Percentiles rank a stretch among this genome's conserved stretches.
These are phyloP conservation scores for Peucedramus taeniatus DNA, from an alignment of 2,113 vertebrate species.

Conservation along the genomic window DNA sequence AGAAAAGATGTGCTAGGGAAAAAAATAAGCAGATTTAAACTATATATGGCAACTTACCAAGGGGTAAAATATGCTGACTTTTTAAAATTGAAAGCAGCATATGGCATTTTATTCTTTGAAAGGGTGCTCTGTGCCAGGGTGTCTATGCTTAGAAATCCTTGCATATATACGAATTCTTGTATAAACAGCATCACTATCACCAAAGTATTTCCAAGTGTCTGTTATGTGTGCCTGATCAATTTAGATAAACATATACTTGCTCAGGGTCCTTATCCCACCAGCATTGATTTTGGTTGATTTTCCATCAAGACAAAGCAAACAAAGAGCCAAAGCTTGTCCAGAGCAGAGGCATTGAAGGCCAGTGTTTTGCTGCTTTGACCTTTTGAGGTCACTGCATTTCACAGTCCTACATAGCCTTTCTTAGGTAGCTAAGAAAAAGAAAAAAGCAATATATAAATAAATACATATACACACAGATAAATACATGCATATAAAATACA, in stretches of 20 bases:
- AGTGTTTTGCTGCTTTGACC: not conserved
- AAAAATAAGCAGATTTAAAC: not conserved
- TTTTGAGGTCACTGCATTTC: not conserved
- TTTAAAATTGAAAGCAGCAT: not conserved
- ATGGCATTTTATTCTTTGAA: not conserved
- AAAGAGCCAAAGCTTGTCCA: not conserved
- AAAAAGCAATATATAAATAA: not conserved
- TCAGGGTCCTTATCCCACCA: not conserved
- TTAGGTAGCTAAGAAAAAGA: not conserved
- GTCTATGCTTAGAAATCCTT: not conserved
- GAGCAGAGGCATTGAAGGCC: not conserved
- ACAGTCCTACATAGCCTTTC: not conserved
- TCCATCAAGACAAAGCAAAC: not conserved
- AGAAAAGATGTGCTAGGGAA: not conserved
- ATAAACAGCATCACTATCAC: not conserved
- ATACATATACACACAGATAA: not conserved
- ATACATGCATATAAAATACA: not conserved
- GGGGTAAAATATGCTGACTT: not conserved
- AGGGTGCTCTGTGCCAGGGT: not conserved
- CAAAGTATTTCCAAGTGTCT: not conserved
- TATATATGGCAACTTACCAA: not conserved
- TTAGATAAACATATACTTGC: not conserved
- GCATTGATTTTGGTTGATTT: not conserved
- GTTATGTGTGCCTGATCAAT: not conserved
- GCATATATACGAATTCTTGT: not conserved